These are phyloP conservation scores for Alca torda DNA, from an alignment of 2,797 vertebrate genomes.

Conservation along the genomic window DNA sequence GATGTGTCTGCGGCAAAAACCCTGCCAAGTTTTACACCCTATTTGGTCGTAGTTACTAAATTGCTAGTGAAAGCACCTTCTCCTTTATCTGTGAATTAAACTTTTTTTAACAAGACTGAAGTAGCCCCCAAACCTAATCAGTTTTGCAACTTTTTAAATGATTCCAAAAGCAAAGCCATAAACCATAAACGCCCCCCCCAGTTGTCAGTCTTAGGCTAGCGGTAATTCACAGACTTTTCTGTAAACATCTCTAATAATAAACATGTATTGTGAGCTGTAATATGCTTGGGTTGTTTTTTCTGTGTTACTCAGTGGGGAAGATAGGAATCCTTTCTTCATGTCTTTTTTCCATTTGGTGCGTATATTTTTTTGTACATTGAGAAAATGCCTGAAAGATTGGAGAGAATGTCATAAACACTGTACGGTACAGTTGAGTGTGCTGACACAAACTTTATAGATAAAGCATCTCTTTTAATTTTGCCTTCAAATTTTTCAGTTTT, in stretches of 20 bases:
- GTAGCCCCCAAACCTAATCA: conserved; percentile 57
- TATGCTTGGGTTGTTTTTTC: not conserved
- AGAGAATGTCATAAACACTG: not conserved
- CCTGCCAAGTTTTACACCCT: conserved; percentile 93
- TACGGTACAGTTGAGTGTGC: not conserved
- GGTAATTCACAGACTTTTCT: conserved; percentile 74
- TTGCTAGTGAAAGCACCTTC: not conserved
- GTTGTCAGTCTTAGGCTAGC: conserved; percentile 62
- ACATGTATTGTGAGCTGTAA: conserved; percentile 71
- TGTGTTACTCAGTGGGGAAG: not conserved
- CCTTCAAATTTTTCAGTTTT: not conserved
- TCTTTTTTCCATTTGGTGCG: not conserved
- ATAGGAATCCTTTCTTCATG: not conserved
- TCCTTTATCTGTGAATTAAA: conserved; percentile 48
- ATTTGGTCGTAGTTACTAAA: conserved; percentile 95
- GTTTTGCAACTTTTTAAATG: conserved; percentile 77
- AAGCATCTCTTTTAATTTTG: not conserved
- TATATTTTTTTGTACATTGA: not conserved
- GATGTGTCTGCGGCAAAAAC: conserved; percentile 88
- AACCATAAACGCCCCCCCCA: not conserved
- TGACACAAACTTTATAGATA: not conserved
- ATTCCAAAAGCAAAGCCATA: conserved; percentile 65
- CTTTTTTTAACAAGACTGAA: conserved; percentile 68
- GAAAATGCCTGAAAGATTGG: not conserved
- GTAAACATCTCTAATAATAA: conserved; percentile 78